These are phyloP conservation scores for Harlomillsia oculata DNA, from an alignment of 1,140 invertebrate genomes.

Conservation along the genomic window DNA sequence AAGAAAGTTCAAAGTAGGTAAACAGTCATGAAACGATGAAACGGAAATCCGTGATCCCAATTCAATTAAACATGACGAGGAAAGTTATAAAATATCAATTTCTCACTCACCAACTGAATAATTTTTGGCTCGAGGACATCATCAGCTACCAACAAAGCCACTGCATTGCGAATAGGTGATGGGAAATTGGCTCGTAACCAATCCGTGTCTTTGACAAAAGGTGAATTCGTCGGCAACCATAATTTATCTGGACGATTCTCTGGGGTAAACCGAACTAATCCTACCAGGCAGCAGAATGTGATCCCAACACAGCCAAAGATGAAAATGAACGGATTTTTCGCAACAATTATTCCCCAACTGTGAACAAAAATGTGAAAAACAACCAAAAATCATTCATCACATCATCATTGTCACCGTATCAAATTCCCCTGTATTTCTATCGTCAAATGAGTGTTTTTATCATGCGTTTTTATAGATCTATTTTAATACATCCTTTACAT, in stretches of 20 bases:
- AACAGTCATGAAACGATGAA: neutral
- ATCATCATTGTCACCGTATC: too few species aligned
- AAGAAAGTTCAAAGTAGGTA: slow-evolving; percentile 16
- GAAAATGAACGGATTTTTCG: slow-evolving; percentile 45
- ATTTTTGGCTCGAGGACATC: slow-evolving; percentile 43
- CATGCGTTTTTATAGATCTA: too few species aligned
- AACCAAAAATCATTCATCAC: too few species aligned
- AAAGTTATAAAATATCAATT: neutral
- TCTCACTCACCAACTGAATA: slow-evolving; percentile 40
- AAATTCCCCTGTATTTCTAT: too few species aligned
- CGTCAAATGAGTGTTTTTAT: too few species aligned
- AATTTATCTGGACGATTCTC: slow-evolving; percentile 29
- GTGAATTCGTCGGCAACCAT: slow-evolving; percentile 25
- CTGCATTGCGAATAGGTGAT: slow-evolving; percentile 19
- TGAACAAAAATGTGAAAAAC: too few species aligned
- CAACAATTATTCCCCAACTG: slow-evolving; percentile 37
- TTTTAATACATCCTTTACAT: too few species aligned
- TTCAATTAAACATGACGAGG: neutral
- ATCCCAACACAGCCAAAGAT: slow-evolving; percentile 46
- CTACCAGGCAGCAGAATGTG: slow-evolving; percentile 39
- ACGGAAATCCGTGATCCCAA: neutral
- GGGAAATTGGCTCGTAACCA: slow-evolving; percentile 29
- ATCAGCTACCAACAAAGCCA: slow-evolving; percentile 41
- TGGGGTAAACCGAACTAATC: slow-evolving; percentile 21
- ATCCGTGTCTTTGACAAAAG: slow-evolving; percentile 20